Evolutionary conservation across 2,888 invertebrate species (phyloP).

Genomic region (Gnatocerus cornutus): DNA sequence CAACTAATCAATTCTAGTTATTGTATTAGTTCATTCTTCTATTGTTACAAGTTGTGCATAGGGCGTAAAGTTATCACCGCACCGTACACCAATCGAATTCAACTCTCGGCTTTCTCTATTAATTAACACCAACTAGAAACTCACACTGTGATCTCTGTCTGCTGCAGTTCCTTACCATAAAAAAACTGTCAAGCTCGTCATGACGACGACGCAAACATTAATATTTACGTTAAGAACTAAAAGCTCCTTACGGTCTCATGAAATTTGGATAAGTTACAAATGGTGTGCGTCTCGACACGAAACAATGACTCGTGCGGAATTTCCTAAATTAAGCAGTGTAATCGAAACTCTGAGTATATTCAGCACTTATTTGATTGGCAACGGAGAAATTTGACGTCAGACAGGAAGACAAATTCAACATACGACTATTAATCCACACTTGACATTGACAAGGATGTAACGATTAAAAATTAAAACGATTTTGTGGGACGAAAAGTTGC

Average conservation of each 20-base stretch:
- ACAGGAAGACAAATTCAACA: too few species aligned
- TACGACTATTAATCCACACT: too few species aligned
- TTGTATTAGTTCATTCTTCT: conserved; percentile 4
- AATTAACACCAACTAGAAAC: conserved; percentile 5
- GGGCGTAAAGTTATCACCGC: not conserved
- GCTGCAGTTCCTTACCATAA: not conserved
- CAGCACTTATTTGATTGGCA: too few species aligned
- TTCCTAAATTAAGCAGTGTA: not conserved
- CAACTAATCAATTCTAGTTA: conserved; percentile 17
- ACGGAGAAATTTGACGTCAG: too few species aligned
- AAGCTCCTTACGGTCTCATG: conserved; percentile 7
- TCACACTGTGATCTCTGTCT: too few species aligned
- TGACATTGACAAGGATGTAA: too few species aligned
- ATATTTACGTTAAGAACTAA: conserved; percentile 21
- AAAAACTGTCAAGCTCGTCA: not conserved
- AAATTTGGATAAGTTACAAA: conserved; percentile 15
- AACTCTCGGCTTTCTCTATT: not conserved
- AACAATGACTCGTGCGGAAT: conserved; percentile 4
- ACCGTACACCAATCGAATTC: conserved; percentile 20
- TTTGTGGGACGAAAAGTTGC: too few species aligned
- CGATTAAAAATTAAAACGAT: too few species aligned
- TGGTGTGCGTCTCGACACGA: not conserved
- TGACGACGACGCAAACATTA: conserved; percentile 8
- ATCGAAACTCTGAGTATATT: not conserved
- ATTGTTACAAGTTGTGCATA: not conserved